Evolutionary conservation across 2,888 invertebrate species (phyloP), one percentile per base, ranked within the genome.

Genomic region (Oscheius myriophilus): DNA sequence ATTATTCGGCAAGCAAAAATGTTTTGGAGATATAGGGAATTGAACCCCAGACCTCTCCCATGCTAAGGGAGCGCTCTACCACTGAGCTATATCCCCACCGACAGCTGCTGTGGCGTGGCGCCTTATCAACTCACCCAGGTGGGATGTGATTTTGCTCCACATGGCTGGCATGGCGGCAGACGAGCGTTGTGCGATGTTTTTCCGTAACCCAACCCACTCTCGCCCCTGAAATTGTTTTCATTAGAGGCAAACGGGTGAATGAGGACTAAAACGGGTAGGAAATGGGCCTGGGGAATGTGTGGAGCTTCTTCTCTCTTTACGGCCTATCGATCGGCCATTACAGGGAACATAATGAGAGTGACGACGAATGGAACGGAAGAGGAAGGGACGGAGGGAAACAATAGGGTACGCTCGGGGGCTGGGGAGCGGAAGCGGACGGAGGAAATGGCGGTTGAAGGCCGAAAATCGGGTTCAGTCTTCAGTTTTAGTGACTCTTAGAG

Each of bases 111-210:
- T n/a, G n/a, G n/a, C n/a, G n/a, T n/a, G n/a, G n/a, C n/a, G n/a
- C 18, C 46, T 23, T 23, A 41, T n/a, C n/a, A 55, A 69, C 79
- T 72, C 43, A 76, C 84, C 81, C 25, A 84, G 74, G 57, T 85
- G 84, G 39, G 82, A 76, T 45, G 84, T 83, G 63, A 84, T 75
- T 70, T 84, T 84, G 74, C 79, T 82, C 84, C 84, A 84, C 79
- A 79, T 78, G 23, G 53, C 57, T 25, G 45, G 55, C 43, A 11
- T 33, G 3, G 33, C 33, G 33, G 33, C 33, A 33, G 33, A 33
- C 33, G 33, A 33, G 33, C 4, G 33, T 9, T 33, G 33, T 33
- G n/a, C n/a, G n/a, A n/a, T n/a, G n/a, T 33, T 33, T 33, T 9
- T 9, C 33, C 9, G 33, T 33, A 33, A 33, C 33, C 9, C 33